These are phyloP conservation scores for Neolamprologus sp. DNA, from an alignment of 2,113 vertebrate species.

Conservation along the genomic window DNA sequence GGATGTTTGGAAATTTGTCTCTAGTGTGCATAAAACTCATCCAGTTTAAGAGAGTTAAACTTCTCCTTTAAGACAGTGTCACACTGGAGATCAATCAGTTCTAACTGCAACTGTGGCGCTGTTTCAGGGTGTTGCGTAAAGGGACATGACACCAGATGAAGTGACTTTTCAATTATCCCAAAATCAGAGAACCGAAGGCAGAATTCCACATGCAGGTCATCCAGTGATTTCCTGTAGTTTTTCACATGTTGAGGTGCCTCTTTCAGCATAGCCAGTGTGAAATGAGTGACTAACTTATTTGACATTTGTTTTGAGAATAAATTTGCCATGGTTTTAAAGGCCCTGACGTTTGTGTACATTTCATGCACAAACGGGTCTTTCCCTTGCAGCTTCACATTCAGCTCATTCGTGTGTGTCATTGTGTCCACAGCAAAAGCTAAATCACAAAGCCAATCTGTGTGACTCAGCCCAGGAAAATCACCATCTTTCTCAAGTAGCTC, in stretches of 20 bases:
- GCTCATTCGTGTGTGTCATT: background rate
- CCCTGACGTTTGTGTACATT: background rate
- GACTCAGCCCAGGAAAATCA: background rate
- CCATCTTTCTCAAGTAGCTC: background rate
- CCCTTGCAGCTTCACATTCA: background rate
- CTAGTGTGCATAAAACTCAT: background rate
- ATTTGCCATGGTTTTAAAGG: accelerated
- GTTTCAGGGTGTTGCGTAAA: accelerated
- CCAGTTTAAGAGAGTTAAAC: background rate
- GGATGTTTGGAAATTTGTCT: background rate
- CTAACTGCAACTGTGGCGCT: background rate
- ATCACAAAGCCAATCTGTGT: background rate
- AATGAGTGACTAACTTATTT: background rate
- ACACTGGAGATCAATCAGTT: background rate
- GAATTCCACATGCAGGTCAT: background rate
- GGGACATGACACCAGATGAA: background rate
- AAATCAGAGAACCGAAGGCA: background rate
- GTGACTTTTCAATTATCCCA: background rate
- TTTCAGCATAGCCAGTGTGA: background rate
- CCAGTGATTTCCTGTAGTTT: background rate
- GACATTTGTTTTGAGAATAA: background rate
- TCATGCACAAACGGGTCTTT: background rate
- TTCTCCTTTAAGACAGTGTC: background rate
- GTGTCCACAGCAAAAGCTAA: background rate
- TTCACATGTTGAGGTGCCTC: background rate